Evolutionary conservation across 2,888 invertebrate species (phyloP), one percentile per base, ranked within the genome.

Genomic region (Dioctria linearis): DNA sequence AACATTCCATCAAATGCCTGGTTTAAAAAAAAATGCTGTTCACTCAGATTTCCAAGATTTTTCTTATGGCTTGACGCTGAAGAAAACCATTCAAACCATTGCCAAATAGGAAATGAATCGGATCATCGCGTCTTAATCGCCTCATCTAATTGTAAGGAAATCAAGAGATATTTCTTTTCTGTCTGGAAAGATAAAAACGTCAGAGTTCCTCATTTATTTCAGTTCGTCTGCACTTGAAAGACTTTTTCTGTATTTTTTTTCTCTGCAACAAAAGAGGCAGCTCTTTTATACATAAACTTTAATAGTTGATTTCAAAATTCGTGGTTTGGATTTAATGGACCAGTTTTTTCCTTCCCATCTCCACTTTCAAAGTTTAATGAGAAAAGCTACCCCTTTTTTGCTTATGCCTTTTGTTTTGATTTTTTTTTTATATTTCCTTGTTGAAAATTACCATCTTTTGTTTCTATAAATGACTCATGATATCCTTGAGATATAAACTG

Each of bases 371-470:
- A 73, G 40, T 73, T 67, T 73, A 57, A 73, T 57, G 57, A 59
- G 57, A 73, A 73, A 73, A 5, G 49, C 54, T 42, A 73, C 42
- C 25, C 59, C 25, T 25, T 40, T 54, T 51, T 40, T 57, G 6
- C 4, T n/a, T 51, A 8, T 40, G 43, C 66, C 5, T 66, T 43
- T 42, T 43, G 9, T 66, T 9, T 25, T 67, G 5, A 6, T 6
- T 43, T 49, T 37, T 73, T 51, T 8, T 42, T 57, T 59, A 13
- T 57, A 40, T 42, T 59, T 73, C n/a, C 11, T 59, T 59, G 9
- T 37, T 73, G 73, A 42, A 73, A 73, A 73, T 73, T 73, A 73
- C 73, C 73, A 73, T 73, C 73, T 54, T 73, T 73, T 73, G 73
- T 73, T 57, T 59, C 73, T 73, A 40, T 73, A 73, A 73, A 73